Base-by-base conservation (phyloP, 2,888 invertebrate species). In the Notodonta ziczac region DNA sequence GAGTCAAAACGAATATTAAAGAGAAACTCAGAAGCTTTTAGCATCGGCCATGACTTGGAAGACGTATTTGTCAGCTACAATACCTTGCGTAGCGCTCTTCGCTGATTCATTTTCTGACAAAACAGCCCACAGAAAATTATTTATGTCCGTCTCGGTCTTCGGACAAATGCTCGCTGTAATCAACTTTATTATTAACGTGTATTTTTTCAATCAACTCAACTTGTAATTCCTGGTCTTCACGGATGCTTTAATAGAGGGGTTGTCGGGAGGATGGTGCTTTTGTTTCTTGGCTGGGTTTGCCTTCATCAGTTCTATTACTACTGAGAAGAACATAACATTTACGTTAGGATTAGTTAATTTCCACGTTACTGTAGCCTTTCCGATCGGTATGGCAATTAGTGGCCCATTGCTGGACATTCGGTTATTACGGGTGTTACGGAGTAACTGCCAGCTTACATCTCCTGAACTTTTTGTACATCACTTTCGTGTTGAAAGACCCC, bases 291-390 rank as follows among this genome's bases (percentile, higher is more conserved):
- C 96, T 0, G 95, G 96, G 59, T 97, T 98, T 91, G 96, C 97
- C 75, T 98, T 97, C 80, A 96, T 98, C 51, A 96, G 96, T 54
- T 96, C 97, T 72, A 96, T 98, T 5, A 97, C 98, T 2, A 95
- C 96, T 0, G 94, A 96, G 52, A 95, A 97, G 78, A 96, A 95
- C 52, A 95, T 98, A 67, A 98, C 98, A 0, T 93, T 97, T 55
- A 93, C 98, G 59, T 96, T 98, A 78, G 98, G 98, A 3, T 95
- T 98, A 32, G 95, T 97, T 35, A 98, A 97, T 85, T 96, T 98
- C 13, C 96, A 97, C 87, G 94, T 97, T 66, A 97, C 98, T 8
- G 94, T 97, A 32, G 97, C 98, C 0, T 96, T 98, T 58, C 98
- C 98, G 0, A 94, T 98, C n/a, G 98, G 98, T 0, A 96, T 97